Evolutionary conservation across 2,113 vertebrate genomes (phyloP), one percentile per base, ranked within the genome.

Genomic region (Coregonus clupeaformis): DNA sequence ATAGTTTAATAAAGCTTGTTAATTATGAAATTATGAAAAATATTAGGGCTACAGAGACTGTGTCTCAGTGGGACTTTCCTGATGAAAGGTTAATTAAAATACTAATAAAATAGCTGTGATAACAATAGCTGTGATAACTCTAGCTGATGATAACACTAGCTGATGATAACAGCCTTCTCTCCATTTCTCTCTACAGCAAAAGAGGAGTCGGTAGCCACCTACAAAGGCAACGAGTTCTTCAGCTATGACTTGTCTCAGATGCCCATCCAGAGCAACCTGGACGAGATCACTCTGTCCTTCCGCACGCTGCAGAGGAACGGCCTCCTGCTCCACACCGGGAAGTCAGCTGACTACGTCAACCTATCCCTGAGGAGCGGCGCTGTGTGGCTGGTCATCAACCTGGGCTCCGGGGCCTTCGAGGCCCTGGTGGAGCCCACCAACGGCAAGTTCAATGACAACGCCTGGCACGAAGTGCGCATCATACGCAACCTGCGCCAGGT

Each of bases 401-500:
- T 98, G 80, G 97, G 97, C 88, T 98, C 97, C 0, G 97, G 97
- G 0, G 97, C 97, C 69, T 98, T 98, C 20, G 97, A 98, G 91
- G 96, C 97, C 14, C 92, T 98, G 36, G 96, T 98, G 88, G 97
- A 98, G 78, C 97, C 97, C 0, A 93, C 97, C 85, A 95, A 94
- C 0, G 95, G 95, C 86, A 96, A 96, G 88, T 98, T 98, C 91
- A 96, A 98, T 60, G 97, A 98, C 89, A 91, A 97, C 49, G 90
- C 85, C 80, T 98, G 97, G 97, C 97, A 98, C 9, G 94, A 96
- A 47, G 92, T 98, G 45, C 92, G 93, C 74, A 95, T 98, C 84
- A 97, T 96, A 11, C 94, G 97, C 89, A 98, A 98, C 93, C 96
- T 96, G 87, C 96, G 97, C 62, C 97, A 98, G 97, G 97, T 98